These are phyloP conservation scores for Typhlichthys subterraneus DNA, from an alignment of 2,797 vertebrate genomes.

Conservation along the genomic window DNA sequence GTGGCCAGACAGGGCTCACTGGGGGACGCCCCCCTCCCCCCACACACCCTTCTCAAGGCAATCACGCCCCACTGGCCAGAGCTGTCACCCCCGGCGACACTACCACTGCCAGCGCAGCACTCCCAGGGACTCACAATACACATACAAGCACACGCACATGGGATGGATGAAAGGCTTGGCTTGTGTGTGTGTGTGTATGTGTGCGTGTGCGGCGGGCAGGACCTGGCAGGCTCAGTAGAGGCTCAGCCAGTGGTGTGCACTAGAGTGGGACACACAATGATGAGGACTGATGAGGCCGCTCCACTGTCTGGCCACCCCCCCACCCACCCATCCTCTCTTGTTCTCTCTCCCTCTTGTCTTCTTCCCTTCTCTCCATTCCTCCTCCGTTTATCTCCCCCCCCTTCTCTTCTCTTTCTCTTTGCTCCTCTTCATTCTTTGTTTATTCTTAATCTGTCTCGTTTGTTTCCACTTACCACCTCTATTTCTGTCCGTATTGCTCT, in stretches of 20 bases:
- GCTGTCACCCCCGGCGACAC: slow-evolving; percentile 52
- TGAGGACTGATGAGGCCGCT: slow-evolving; percentile 72
- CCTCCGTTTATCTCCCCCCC: slow-evolving; percentile 36
- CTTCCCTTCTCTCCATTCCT: not conserved
- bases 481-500: not conserved
- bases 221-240: slow-evolving; percentile 65
- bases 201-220: slow-evolving; percentile 36
- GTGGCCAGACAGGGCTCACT: slow-evolving; percentile 64
- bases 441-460: slow-evolving; percentile 1
- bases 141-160: slow-evolving; percentile 14
- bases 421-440: slow-evolving; percentile 12
- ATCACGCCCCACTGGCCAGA: slow-evolving; percentile 58
- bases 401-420: slow-evolving; percentile 12
- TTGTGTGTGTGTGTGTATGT: slow-evolving; percentile 13
- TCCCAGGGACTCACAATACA: slow-evolving; percentile 36
- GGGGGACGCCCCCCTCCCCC: slow-evolving; percentile 34
- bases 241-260: slow-evolving; percentile 54
- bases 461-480: not conserved
- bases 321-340: slow-evolving; percentile 24
- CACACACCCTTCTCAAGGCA: slow-evolving; percentile 24
- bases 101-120: slow-evolving; percentile 59
- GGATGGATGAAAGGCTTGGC: slow-evolving; percentile 48
- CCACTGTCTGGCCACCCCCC: slow-evolving; percentile 47
- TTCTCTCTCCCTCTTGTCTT: slow-evolving; percentile 32
- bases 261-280: slow-evolving; percentile 66